Base-by-base conservation (phyloP, 2,888 invertebrate genomes). In the Pyrrhia umbra region DNA sequence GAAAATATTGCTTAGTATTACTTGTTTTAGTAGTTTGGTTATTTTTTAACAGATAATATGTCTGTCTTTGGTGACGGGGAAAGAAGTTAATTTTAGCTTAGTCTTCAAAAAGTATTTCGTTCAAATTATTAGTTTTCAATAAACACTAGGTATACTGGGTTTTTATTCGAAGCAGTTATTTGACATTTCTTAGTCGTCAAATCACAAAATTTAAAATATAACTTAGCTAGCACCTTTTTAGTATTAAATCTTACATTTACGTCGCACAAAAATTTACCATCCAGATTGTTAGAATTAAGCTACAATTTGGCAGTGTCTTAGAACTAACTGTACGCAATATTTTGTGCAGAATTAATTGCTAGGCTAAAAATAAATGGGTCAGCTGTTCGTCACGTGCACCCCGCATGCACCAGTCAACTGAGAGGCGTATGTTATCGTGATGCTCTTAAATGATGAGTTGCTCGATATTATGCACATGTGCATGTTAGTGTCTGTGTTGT, bases 341-440 rank as follows among this genome's bases (percentile, higher is more conserved):
- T 46, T 39, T 15, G 13, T 34, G 9, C 16, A 39, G 20, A 40
- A 59, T 13, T 54, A 58, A 54, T 58, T 37, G 49, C 13, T 20
- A 1, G 39, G 21, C 45, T 73, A 73, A 68, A 73, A 57, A 73
- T 73, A 71, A 40, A 23, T 15, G 5, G 2, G 51, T 73, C 68
- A 73, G 71, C 46, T 73, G 63, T 52, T 61, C 34, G 46, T 72
- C 71, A 73, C 74, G 68, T 63, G 74, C 57, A 50, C 18, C 54
- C 23, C 39, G 57, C 63, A 54, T 68, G 73, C 30, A 45, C 57
- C 20, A 52, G 55, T 39, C 60, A 50, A 56, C 66, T 68, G 39
- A 39, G 58, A 72, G 68, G 60, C 59, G 59, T 69, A 51, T 51
- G 75, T 60, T 69, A 69, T 65, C 75, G 46, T 42, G 68, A 74